Conservation (phyloP, 2,113 vertebrate species). For the Sorex araneus region DNA sequence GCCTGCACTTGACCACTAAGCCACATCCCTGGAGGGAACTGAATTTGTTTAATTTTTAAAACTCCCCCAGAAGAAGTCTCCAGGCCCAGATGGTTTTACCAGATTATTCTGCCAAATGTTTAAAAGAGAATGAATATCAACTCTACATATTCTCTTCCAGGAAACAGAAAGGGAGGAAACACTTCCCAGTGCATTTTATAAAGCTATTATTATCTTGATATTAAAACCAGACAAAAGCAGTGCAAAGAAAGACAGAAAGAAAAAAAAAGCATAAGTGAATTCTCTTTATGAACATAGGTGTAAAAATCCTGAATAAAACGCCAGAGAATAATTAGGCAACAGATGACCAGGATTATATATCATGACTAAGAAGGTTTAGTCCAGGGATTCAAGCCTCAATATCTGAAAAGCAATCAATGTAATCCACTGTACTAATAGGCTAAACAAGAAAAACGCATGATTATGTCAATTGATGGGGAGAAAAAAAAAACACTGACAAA, state of each 20-base stretch:
- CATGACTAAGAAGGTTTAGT: neutral
- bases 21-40: too few species aligned
- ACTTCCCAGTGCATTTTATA: too few species aligned
- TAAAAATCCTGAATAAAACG: neutral
- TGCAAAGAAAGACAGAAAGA: neutral
- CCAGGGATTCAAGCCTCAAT: neutral
- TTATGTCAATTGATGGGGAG: too few species aligned
- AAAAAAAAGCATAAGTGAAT: neutral
- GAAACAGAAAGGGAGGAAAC: too few species aligned
- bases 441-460: slow-evolving; percentile 6
- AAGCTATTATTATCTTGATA: neutral
- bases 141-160: too few species aligned
- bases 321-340: neutral
- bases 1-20: too few species aligned
- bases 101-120: slow-evolving; percentile 26
- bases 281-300: neutral
- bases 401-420: neutral
- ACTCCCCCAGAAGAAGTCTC: neutral
- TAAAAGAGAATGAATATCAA: too few species aligned
- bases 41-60: neutral
- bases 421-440: neutral
- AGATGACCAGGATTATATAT: neutral
- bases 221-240: neutral
- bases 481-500: neutral
- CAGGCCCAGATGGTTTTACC: slow-evolving; percentile 17